Conservation (phyloP, 2,888 invertebrate genomes). For the Nezara viridula region DNA sequence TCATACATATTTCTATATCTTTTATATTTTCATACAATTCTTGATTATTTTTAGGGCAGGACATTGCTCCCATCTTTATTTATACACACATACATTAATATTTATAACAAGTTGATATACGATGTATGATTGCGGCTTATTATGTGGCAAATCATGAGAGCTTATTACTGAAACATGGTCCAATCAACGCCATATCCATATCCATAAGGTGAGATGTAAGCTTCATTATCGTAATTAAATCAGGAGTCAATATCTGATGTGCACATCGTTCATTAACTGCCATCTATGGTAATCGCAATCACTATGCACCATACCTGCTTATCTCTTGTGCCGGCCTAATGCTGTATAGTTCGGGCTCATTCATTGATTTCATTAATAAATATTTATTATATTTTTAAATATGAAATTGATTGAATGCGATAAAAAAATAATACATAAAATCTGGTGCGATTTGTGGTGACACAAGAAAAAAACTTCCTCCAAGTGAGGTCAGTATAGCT, state of each 20-base stretch:
- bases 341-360: not conserved
- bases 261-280: not conserved
- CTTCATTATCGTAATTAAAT: conserved; percentile 26
- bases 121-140: not conserved
- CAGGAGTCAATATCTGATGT: conserved; percentile 17
- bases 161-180: not conserved
- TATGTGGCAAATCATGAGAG: not conserved
- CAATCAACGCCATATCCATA: conserved; percentile 2
- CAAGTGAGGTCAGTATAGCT: no score
- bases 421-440: no score
- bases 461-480: no score
- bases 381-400: no score
- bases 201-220: conserved; percentile 9
- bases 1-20: no score
- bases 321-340: not conserved
- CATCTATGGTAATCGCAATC: not conserved
- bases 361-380: no score
- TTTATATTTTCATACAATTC: no score
- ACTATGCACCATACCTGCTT: not conserved
- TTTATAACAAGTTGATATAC: not conserved
- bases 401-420: no score
- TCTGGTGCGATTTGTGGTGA: no score
- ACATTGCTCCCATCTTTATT: no score
- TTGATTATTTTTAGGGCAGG: no score
- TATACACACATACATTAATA: no score